phyloP scores from a whole-genome alignment of 2,797 vertebrate genomes.

The Phrynocephalus vlangalii region DNA sequence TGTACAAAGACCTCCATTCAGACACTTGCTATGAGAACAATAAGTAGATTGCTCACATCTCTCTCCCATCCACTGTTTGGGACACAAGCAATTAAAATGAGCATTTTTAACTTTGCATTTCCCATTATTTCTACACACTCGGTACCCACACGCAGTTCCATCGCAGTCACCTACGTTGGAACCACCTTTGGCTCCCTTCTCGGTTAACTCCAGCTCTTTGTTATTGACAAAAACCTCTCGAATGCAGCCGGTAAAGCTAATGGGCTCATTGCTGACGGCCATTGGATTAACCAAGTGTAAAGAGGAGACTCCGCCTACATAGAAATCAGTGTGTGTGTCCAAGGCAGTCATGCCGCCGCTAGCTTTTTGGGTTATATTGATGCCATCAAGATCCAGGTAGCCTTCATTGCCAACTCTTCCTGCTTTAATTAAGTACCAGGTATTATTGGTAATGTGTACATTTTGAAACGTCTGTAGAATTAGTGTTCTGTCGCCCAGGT shows the following conservation, averaged over 20 bases:
- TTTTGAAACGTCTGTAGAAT: constrained; percentile 76
- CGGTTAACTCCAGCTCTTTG: constrained; percentile 83
- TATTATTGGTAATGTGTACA: constrained; percentile 72
- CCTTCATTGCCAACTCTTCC: constrained; percentile 81
- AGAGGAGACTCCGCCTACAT: constrained; percentile 84
- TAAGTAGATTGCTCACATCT: constrained; percentile 80
- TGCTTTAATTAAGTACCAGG: constrained; percentile 83
- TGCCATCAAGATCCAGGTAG: constrained; percentile 82
- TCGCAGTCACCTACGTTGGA: constrained; percentile 89
- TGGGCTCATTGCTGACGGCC: constrained; percentile 79
- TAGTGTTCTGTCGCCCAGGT: constrained; percentile 83
- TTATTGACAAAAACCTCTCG: constrained; percentile 83
- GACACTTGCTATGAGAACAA: constrained; percentile 80
- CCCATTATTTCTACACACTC: constrained; percentile 84
- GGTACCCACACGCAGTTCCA: constrained; percentile 85
- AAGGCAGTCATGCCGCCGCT: constrained; percentile 80
- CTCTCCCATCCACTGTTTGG: constrained; percentile 78
- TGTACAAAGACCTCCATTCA: constrained; percentile 78
- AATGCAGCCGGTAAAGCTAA: constrained; percentile 84
- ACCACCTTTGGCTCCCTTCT: constrained; percentile 78
- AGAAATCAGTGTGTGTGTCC: constrained; percentile 82
- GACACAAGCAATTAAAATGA: constrained; percentile 82
- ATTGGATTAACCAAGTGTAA: constrained; percentile 78
- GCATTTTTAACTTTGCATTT: constrained; percentile 71
- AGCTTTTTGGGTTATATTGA: constrained; percentile 70